phyloP scores from a whole-genome alignment of 2,888 invertebrate species.

The Catocala fraxini region DNA sequence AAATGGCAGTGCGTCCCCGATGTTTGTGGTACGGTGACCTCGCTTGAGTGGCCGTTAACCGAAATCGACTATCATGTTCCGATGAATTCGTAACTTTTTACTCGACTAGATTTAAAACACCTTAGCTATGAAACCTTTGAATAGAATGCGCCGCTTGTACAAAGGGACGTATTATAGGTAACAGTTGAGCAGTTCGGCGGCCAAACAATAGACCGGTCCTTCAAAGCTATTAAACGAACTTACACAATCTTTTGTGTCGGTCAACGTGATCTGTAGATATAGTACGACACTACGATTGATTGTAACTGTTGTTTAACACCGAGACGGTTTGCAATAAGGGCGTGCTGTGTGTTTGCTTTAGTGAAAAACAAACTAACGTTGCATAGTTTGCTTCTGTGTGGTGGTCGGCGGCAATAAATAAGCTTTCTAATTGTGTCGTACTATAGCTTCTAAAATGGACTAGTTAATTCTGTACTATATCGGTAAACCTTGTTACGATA shows the following conservation, averaged over 20 bases:
- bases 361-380: slow-evolving; percentile 11
- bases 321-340: slow-evolving; percentile 44
- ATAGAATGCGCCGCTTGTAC: slow-evolving; percentile 29
- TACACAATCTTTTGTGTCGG: slow-evolving; percentile 61
- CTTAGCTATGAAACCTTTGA: slow-evolving; percentile 25
- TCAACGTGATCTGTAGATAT: slow-evolving; percentile 45
- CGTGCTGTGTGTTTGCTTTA: slow-evolving; percentile 12
- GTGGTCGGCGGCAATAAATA: slow-evolving; percentile 8
- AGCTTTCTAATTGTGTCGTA: slow-evolving; percentile 16
- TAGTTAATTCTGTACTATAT: slow-evolving; percentile 19
- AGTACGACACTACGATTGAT: slow-evolving; percentile 48
- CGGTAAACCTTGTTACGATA: slow-evolving; percentile 17
- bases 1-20: slow-evolving; percentile 61
- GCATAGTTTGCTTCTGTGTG: slow-evolving; percentile 10
- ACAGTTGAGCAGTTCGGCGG: slow-evolving; percentile 42
- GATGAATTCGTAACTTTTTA: slow-evolving; percentile 56
- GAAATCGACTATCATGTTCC: slow-evolving; percentile 62
- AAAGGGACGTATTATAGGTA: slow-evolving; percentile 51
- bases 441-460: slow-evolving; percentile 15
- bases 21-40: slow-evolving; percentile 75
- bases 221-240: slow-evolving; percentile 58
- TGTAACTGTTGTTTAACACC: slow-evolving; percentile 57
- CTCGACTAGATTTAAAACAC: slow-evolving; percentile 47
- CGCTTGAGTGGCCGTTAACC: slow-evolving; percentile 67
- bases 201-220: slow-evolving; percentile 59